Base-by-base conservation (phyloP, 2,113 vertebrate species). In the Oenanthe oenanthe region DNA sequence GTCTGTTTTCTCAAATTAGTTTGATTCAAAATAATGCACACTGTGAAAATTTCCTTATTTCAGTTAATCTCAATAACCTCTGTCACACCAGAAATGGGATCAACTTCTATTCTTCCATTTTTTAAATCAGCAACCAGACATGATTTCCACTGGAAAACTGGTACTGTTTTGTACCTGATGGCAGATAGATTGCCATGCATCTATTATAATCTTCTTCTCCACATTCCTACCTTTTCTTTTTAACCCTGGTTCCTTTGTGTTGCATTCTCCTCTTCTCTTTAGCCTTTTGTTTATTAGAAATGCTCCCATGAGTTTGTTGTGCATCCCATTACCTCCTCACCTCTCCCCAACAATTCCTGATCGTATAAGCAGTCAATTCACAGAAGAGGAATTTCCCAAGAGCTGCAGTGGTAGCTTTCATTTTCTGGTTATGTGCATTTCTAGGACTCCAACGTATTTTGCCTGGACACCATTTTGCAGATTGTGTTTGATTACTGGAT, bases 311-410 rank as follows among this genome's bases (percentile, higher is more conserved):
- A 67, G 34, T 63, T 45, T 7, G 22, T 9, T 57, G 22, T 17
- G 42, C 1, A 7, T 58, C n/a, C 29, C 1, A 0, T 80, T 17
- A 32, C 5, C 5, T 36, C 5, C 24, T 29, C 11, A 2, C 6
- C 43, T 11, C 78, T 50, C 36, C 43, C 42, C n/a, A 68, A n/a
- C 34, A 50, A 57, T n/a, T 28, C 21, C 38, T 16, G 15, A 28
- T 32, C 5, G 1, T 58, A 68, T 24, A 68, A 67, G 17, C 48
- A 56, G 53, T 14, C 48, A 38, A 21, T 47, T 22, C 38, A 53
- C 74, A 67, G 38, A 74, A 34, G 15, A 38, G 7, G 56, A 13
- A 63, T 56, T 73, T 62, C 70, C 40, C 36, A 43, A 68, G 31
- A 73, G 25, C 50, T 50, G 34, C 65, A 85, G 25, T 0, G 2